These are phyloP conservation scores for Zhuqinia jingwanae DNA, from an alignment of 2,888 invertebrate species.

Conservation along the genomic window DNA sequence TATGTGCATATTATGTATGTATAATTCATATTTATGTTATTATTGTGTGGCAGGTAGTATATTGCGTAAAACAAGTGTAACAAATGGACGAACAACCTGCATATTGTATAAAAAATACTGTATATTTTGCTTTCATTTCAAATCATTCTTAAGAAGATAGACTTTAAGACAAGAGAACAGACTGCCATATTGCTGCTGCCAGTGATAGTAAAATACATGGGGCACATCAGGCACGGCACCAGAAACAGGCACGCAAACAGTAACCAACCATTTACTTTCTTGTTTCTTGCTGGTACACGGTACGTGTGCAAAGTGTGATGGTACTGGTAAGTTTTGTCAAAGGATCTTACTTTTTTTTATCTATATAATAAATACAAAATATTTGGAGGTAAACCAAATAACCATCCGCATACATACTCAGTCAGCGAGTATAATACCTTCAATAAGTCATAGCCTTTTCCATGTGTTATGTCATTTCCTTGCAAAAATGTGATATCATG, in stretches of 20 bases:
- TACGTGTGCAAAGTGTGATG: too few relatives aligned
- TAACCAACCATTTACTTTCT: too few relatives aligned
- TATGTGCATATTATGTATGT: too few relatives aligned
- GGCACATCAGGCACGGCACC: neutral
- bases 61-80: neutral
- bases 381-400: neutral
- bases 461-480: constrained; percentile 17
- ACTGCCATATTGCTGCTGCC: neutral
- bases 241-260: constrained; percentile 6
- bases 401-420: neutral
- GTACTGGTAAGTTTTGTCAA: too few relatives aligned
- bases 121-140: neutral
- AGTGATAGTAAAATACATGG: constrained; percentile 10
- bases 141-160: neutral
- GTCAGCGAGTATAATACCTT: neutral
- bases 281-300: too few relatives aligned
- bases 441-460: neutral
- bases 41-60: neutral
- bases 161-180: neutral
- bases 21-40: neutral
- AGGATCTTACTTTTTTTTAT: neutral
- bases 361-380: neutral
- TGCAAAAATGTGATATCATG: constrained; percentile 32
- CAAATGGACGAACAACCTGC: constrained; percentile 8
- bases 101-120: constrained; percentile 26